Evolutionary conservation across 1,140 invertebrate species (phyloP).

Genomic region (Elysia chlorotica): DNA sequence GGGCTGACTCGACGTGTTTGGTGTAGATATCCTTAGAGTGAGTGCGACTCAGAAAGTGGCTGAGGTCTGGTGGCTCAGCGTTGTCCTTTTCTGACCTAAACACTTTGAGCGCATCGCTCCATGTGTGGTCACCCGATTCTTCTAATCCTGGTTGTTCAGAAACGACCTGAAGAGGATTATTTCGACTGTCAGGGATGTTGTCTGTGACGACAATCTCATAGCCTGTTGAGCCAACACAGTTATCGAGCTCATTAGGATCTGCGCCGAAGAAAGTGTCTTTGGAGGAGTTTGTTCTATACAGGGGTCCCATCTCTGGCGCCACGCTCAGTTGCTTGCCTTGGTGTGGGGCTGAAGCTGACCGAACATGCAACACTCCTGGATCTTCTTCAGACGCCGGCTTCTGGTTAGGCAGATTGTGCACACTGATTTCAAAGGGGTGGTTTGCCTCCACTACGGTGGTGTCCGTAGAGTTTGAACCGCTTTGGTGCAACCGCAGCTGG

Average conservation of each 20-base stretch:
- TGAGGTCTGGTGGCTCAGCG: background rate
- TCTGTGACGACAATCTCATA: too few species aligned
- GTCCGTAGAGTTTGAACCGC: constrained; percentile 4
- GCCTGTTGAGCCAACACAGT: too few species aligned
- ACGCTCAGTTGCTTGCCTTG: constrained; percentile 14
- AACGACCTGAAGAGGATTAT: too few species aligned
- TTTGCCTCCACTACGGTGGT: constrained; percentile 20
- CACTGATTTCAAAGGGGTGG: constrained; percentile 52
- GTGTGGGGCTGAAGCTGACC: constrained; percentile 46
- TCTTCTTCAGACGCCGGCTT: constrained; percentile 16
- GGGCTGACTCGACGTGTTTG: constrained; percentile 14
- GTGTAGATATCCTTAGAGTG: constrained; percentile 22
- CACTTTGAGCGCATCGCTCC: too few species aligned
- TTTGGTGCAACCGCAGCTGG: too few species aligned
- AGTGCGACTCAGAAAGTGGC: background rate
- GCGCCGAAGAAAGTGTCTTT: constrained; percentile 38
- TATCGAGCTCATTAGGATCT: background rate
- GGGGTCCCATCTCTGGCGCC: background rate
- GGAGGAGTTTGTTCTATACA: constrained; percentile 33
- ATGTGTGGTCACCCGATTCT: too few species aligned
- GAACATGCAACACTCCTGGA: constrained; percentile 33
- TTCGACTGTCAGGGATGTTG: too few species aligned
- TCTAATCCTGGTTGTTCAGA: too few species aligned
- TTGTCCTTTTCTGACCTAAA: background rate
- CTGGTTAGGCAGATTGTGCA: constrained; percentile 31